Evolutionary conservation across 2,797 vertebrate genomes (phyloP).

Genomic region (Acomys russatus): DNA sequence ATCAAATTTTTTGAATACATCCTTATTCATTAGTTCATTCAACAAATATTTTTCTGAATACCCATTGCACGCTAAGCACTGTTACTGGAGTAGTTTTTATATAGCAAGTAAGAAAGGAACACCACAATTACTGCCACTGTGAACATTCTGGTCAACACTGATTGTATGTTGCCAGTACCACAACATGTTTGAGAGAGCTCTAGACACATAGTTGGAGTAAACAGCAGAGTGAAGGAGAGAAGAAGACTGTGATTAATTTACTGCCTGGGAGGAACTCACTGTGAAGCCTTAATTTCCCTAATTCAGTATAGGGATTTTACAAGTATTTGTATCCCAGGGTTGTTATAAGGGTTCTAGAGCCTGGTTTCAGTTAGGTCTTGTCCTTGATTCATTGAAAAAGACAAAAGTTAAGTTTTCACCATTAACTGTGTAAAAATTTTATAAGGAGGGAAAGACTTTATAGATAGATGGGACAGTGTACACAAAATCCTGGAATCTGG

Average conservation of each 20-base stretch:
- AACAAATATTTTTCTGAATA: conserved; percentile 37
- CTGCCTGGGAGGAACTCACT: background rate
- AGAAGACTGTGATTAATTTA: background rate
- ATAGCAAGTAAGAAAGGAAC: background rate
- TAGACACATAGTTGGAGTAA: background rate
- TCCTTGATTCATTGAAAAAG: conserved; percentile 13
- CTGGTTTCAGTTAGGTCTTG: background rate
- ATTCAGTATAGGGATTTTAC: background rate
- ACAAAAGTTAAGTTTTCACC: background rate
- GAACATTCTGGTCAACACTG: background rate
- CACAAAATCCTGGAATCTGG: background rate
- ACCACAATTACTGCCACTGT: background rate
- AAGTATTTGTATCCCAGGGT: background rate
- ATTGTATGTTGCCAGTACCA: background rate
- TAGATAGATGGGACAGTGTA: background rate
- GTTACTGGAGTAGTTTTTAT: background rate
- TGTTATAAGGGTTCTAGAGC: background rate
- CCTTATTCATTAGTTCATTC: background rate
- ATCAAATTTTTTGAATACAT: background rate
- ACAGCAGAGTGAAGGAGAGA: background rate
- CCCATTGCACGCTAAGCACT: background rate
- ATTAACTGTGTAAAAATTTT: background rate
- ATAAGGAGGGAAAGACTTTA: conserved; percentile 4
- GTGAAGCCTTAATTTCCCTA: conserved; percentile 5
- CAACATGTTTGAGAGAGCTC: background rate